Base-by-base conservation (phyloP, 2,113 vertebrate genomes). In the Alectura lathami region DNA sequence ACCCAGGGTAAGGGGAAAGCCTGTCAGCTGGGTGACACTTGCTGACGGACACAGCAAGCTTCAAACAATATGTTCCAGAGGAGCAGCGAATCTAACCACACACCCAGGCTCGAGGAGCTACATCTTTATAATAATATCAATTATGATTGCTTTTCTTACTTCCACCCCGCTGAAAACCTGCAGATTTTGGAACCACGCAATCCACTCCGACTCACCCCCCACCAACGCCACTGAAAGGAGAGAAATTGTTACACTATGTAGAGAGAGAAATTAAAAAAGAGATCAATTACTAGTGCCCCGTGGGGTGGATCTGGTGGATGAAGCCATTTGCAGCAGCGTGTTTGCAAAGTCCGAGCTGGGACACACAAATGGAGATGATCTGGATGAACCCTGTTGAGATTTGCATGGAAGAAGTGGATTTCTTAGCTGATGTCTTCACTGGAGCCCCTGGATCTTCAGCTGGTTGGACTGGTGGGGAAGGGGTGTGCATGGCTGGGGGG, bases 11-110 rank as follows among this genome's bases (percentile, higher is more conserved):
- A 69, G 73, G 88, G 68, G 62, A 75, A 73, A 84, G 60, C 59
- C 78, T 84, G 88, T 95, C 95, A 95, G 77, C 83, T 78, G 94
- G 91, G 83, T 94, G 96, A 96, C 95, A 94, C 95, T 95, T 80
- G 75, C 84, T 89, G 85, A 20, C 83, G 51, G 50, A 78, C 48
- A 26, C 62, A 51, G 36, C 86, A 56, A 80, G 75, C 69, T 94
- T 96, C 42, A 21, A 78, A 79, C 88, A 88, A 75, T 81, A 57
- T 91, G 77, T 68, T 81, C 76, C 83, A 18, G 81, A 86, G 83
- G 26, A 94, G 94, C 83, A 90, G 80, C 90, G 83, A 88, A 92
- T 17, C 83, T 24, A 5, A 43, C 47, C 17, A 2, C 9, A 9
- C 10, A 47, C 36, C 70, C 10, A 4, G 6, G 9, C 48, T 11